These are phyloP conservation scores for Notodonta dromedarius DNA, from an alignment of 2,888 invertebrate species.

Conservation along the genomic window DNA sequence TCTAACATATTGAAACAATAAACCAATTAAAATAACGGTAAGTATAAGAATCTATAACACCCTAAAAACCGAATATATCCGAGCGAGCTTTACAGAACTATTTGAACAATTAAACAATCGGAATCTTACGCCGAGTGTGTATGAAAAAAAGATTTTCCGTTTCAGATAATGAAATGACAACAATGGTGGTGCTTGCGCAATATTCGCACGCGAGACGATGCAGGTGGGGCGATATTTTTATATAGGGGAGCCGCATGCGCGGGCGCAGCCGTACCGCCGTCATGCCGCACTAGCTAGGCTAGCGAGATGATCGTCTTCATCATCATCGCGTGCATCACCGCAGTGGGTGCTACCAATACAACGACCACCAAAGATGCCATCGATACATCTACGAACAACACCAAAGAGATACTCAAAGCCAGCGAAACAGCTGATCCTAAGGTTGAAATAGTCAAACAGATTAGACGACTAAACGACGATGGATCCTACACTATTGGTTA, in stretches of 20 bases:
- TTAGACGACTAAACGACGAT: constrained; percentile 91
- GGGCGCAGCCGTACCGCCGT: constrained; percentile 74
- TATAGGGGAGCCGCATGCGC: constrained; percentile 71
- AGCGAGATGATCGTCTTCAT: constrained; percentile 74
- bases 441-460: constrained; percentile 92
- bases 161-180: constrained; percentile 83
- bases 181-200: constrained; percentile 79
- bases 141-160: constrained; percentile 83
- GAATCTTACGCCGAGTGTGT: constrained; percentile 69
- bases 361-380: constrained; percentile 50
- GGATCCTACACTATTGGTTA: constrained; percentile 94
- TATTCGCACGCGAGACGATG: constrained; percentile 69
- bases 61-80: constrained; percentile 57
- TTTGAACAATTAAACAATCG: constrained; percentile 80
- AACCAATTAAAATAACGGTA: constrained; percentile 61
- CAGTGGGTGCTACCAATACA: constrained; percentile 50
- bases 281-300: constrained; percentile 72
- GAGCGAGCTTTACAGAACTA: constrained; percentile 61
- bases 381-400: constrained; percentile 58
- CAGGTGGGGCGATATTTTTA: constrained; percentile 81
- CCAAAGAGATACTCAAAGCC: constrained; percentile 83
- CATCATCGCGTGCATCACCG: constrained; percentile 64
- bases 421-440: constrained; percentile 87
- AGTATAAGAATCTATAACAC: constrained; percentile 38
- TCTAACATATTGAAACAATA: constrained; percentile 61